phyloP scores from a whole-genome alignment of 2,113 vertebrate species.

The Ornithorhynchus anatinus region DNA sequence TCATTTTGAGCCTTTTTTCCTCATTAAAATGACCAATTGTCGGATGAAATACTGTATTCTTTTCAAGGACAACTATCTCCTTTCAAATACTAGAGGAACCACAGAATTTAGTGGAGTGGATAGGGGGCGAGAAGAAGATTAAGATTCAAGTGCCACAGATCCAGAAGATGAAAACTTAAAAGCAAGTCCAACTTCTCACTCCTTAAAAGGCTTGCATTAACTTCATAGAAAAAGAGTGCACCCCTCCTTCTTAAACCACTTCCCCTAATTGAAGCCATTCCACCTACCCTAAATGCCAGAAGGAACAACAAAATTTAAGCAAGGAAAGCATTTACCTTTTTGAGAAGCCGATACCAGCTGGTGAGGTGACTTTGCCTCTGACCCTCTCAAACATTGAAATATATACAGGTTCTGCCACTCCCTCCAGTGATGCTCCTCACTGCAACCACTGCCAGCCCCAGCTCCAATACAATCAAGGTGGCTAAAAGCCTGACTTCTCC shows the following conservation, averaged over 20 bases:
- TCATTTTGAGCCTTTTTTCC: too few species aligned
- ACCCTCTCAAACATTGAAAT: conserved; percentile 19
- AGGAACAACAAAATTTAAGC: background rate
- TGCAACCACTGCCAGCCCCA: too few species aligned
- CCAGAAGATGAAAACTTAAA: background rate
- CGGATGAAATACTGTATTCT: too few species aligned
- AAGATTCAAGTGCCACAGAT: background rate
- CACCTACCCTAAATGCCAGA: background rate
- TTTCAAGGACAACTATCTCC: too few species aligned
- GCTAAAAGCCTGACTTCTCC: too few species aligned
- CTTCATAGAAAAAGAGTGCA: background rate
- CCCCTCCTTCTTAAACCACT: background rate
- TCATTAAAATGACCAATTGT: too few species aligned
- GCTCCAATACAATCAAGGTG: too few species aligned
- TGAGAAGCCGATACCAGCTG: conserved; percentile 23
- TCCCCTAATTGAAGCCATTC: background rate
- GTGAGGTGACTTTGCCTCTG: conserved; percentile 24
- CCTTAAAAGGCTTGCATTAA: background rate
- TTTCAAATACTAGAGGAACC: too few species aligned
- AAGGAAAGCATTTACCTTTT: conserved; percentile 39
- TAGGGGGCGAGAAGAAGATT: too few species aligned
- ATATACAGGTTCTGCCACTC: conserved; percentile 23
- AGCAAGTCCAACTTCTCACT: background rate
- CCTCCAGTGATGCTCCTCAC: too few species aligned
- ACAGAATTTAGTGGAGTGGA: too few species aligned